Percentiles rank a stretch among this genome's conserved stretches.
phyloP scores from a whole-genome alignment of 2,113 vertebrate species.

The Saimiri boliviensis region DNA sequence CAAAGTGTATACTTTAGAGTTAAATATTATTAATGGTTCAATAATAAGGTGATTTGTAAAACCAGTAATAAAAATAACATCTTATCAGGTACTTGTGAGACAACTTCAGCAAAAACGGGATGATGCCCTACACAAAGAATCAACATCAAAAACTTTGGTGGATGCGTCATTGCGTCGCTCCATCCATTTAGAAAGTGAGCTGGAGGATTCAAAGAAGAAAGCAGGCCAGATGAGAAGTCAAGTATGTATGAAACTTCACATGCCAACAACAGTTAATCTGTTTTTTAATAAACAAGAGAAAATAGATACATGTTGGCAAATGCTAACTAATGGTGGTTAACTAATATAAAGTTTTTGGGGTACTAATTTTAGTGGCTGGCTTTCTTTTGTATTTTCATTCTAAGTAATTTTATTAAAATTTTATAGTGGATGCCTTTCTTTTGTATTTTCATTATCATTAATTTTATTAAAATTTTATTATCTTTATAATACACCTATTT shows the following conservation, averaged over 20 bases:
- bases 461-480: not conserved
- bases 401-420: not conserved
- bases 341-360: not conserved
- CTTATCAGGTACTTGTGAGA: conserved; percentile 84
- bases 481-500: not conserved
- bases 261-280: not conserved
- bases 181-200: conserved; percentile 75
- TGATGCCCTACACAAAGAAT: conserved; percentile 75
- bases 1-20: not conserved
- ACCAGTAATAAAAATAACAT: not conserved
- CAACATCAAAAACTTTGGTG: not conserved
- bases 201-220: conserved; percentile 86
- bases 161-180: not conserved
- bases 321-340: no score
- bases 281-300: no score
- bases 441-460: no score
- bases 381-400: conserved; percentile 24
- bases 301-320: no score
- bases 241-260: conserved; percentile 83
- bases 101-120: conserved; percentile 93
- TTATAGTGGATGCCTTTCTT: not conserved
- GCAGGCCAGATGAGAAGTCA: conserved; percentile 86
- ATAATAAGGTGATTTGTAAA: not conserved
- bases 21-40: not conserved
- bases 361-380: not conserved